Conservation (phyloP, 53 echinoderm and acorn worm species). For the Luidia sarsii region DNA sequence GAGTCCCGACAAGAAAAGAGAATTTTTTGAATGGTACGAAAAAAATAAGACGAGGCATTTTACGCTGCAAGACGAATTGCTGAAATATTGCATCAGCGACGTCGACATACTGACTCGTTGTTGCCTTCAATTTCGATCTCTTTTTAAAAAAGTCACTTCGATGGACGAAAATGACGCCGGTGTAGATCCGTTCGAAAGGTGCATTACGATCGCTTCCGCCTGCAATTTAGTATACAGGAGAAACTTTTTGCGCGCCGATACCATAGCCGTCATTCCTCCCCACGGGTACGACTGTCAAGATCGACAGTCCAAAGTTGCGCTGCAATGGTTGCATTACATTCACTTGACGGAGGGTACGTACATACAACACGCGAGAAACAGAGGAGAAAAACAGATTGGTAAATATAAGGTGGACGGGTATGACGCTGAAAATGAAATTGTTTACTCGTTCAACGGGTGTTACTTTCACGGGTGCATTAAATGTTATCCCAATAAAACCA, state of each 20-base stretch:
- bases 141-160: slow-evolving; percentile 38
- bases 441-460: slow-evolving; percentile 7
- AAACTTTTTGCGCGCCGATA: slow-evolving; percentile 39
- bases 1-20: not conserved
- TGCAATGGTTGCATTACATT: slow-evolving; percentile 52
- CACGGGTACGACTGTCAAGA: slow-evolving; percentile 35
- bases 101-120: slow-evolving; percentile 37
- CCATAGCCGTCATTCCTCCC: slow-evolving; percentile 53
- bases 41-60: slow-evolving; percentile 6
- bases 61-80: slow-evolving; percentile 38
- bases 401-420: slow-evolving; percentile 33
- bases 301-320: slow-evolving; percentile 37
- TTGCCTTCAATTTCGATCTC: slow-evolving; percentile 21
- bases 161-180: not conserved
- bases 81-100: slow-evolving; percentile 52
- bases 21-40: slow-evolving; percentile 32
- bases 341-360: not conserved
- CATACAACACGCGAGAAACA: slow-evolving; percentile 48
- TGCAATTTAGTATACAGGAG: slow-evolving; percentile 56
- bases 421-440: not conserved
- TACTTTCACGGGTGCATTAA: slow-evolving; percentile 13
- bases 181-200: slow-evolving; percentile 65
- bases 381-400: slow-evolving; percentile 1
- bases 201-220: slow-evolving; percentile 67
- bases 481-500: not conserved